A percentile compares a stretch with the other conserved stretches of the same genome.
Conservation (phyloP, 1,140 invertebrate genomes). For the Leptopilina boulardi region DNA sequence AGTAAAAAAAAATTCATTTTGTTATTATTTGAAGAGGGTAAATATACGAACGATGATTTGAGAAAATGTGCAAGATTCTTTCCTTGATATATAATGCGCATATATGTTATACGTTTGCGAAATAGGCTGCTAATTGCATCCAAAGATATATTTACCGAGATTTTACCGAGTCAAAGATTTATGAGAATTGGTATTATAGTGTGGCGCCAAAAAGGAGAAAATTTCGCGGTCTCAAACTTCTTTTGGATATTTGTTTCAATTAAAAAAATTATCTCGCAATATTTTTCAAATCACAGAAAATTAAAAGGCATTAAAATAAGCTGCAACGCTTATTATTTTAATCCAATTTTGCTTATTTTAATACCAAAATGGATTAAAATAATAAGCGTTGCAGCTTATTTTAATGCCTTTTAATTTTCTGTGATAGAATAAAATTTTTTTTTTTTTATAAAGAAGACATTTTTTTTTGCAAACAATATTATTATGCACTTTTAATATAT, state of each 20-base stretch:
- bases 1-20: background rate
- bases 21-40: constrained; percentile 1
- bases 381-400: too few species aligned
- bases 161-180: constrained; percentile 24
- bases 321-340: too few species aligned
- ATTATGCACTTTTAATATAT: too few species aligned
- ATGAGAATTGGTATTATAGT: background rate
- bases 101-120: constrained; percentile 9
- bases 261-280: background rate
- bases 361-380: too few species aligned
- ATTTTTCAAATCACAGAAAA: too few species aligned
- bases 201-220: constrained; percentile 7
- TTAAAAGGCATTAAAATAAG: too few species aligned
- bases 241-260: constrained; percentile 23
- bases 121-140: constrained; percentile 29
- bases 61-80: constrained; percentile 37
- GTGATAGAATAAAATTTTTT: too few species aligned
- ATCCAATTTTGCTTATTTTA: too few species aligned
- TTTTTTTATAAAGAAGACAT: too few species aligned
- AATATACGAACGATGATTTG: constrained; percentile 4
- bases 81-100: constrained; percentile 30
- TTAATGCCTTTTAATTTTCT: too few species aligned
- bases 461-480: too few species aligned
- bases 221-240: background rate
- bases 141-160: constrained; percentile 21